phyloP scores from a whole-genome alignment of 2,113 vertebrate genomes.

The Morone chrysops region DNA sequence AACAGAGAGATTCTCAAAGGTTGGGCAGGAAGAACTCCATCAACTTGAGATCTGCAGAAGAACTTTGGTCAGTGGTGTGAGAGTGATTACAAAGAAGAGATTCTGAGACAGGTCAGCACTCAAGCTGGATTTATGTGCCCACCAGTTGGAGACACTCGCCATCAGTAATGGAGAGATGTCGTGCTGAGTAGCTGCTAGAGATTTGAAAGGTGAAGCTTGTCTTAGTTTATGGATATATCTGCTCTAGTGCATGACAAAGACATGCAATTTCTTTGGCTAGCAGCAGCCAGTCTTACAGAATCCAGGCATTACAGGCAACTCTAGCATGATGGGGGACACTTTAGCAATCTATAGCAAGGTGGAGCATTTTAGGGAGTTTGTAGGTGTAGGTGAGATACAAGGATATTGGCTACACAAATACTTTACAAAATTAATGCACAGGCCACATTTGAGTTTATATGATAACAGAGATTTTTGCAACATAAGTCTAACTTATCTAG shows the following conservation, averaged over 20 bases:
- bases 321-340: neutral
- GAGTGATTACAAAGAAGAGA: slow-evolving; percentile 41
- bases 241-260: slow-evolving; percentile 16
- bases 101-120: slow-evolving; percentile 28
- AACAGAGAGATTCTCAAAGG: slow-evolving; percentile 14
- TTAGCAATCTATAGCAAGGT: neutral
- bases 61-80: slow-evolving; percentile 37
- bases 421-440: neutral
- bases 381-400: slow-evolving; percentile 15
- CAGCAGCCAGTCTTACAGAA: neutral
- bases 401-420: neutral
- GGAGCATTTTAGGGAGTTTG: slow-evolving; percentile 9
- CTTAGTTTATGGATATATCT: slow-evolving; percentile 22
- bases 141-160: slow-evolving; percentile 23
- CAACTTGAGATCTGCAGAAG: slow-evolving; percentile 24
- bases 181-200: slow-evolving; percentile 24
- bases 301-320: neutral
- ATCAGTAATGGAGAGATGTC: slow-evolving; percentile 43
- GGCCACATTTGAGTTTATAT: neutral
- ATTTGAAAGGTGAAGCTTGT: slow-evolving; percentile 35
- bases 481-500: neutral
- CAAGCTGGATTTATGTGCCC: slow-evolving; percentile 43
- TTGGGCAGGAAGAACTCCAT: slow-evolving; percentile 32
- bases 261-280: neutral
- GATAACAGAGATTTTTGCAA: neutral